Evolutionary conservation across 2,888 invertebrate species (phyloP), one percentile per base, ranked within the genome.

Genomic region (Thera obeliscata): DNA sequence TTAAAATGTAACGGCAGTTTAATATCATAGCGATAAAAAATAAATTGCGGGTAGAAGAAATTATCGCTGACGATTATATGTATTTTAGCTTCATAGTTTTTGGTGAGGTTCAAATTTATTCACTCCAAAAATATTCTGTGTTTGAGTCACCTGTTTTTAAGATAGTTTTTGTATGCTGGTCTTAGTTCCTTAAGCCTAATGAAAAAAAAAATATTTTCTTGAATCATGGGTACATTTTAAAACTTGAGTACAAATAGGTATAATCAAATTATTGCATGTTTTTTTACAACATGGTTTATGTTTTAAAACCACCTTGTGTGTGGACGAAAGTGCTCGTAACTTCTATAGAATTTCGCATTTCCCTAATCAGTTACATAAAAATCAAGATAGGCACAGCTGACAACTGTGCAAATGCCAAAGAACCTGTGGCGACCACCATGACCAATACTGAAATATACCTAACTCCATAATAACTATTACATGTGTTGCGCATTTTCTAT

Each of bases 371-470:
- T 84, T 84, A 83, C 80, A 78, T 83, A 85, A 83, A 81, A 80
- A 78, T 70, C 75, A 73, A 76, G 72, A 79, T 80, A 78, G 77
- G 73, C 77, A 80, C 75, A 75, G 74, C 72, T 74, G 82, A 79
- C 83, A 80, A 70, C 78, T 85, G 77, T 81, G 79, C 83, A 81
- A 87, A 85, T 87, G 78, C 81, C 77, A 81, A 83, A 82, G 79
- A 76, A 78, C 81, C 80, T 71, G 76, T 76, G 74, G 78, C 78
- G 64, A 73, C 76, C 76, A 77, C 80, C 84, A 80, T 82, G 75
- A 80, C 86, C 79, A 87, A 88, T 85, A 74, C 73, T 77, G 81
- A 71, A 59, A 72, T 81, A 77, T 71, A 73, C 75, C 72, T 72
- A 74, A 52, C 46, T 56, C 61, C 49, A 65, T 61, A 62, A n/a